phyloP scores from a whole-genome alignment of 2,888 invertebrate species.

The Drosophila prolongata region DNA sequence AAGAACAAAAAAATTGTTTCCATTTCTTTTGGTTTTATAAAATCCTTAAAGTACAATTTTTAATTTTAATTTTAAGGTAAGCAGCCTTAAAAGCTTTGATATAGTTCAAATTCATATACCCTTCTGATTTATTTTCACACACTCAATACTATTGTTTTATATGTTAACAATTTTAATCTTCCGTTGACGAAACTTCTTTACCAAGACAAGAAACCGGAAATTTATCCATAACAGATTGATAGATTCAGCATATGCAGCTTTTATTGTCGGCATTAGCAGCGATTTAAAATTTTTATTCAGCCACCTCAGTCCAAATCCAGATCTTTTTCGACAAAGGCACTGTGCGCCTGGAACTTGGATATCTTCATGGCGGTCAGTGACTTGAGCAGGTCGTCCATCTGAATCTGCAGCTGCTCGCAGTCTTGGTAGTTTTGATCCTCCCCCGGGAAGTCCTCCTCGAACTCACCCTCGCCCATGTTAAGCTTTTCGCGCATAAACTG shows the following conservation, averaged over 20 bases:
- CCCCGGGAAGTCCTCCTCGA: not conserved
- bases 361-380: slow-evolving; percentile 49
- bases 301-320: slow-evolving; percentile 49
- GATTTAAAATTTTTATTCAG: not conserved
- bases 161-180: too few relatives aligned
- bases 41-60: too few relatives aligned
- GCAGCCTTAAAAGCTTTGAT: too few relatives aligned
- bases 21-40: too few relatives aligned
- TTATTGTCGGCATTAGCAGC: not conserved
- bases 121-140: too few relatives aligned
- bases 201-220: not conserved
- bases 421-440: slow-evolving; percentile 11
- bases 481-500: slow-evolving; percentile 86
- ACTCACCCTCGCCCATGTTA: not conserved
- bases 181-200: not conserved
- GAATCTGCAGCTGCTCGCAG: slow-evolving; percentile 40
- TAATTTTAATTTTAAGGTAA: too few relatives aligned
- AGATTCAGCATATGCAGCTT: not conserved
- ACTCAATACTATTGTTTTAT: not conserved
- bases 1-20: too few relatives aligned
- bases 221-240: not conserved
- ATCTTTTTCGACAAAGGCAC: slow-evolving; percentile 28
- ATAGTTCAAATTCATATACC: too few relatives aligned
- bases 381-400: slow-evolving; percentile 59
- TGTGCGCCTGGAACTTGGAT: slow-evolving; percentile 45